Conservation (phyloP, 1,140 invertebrate species). For the Drosophila insularis region DNA sequence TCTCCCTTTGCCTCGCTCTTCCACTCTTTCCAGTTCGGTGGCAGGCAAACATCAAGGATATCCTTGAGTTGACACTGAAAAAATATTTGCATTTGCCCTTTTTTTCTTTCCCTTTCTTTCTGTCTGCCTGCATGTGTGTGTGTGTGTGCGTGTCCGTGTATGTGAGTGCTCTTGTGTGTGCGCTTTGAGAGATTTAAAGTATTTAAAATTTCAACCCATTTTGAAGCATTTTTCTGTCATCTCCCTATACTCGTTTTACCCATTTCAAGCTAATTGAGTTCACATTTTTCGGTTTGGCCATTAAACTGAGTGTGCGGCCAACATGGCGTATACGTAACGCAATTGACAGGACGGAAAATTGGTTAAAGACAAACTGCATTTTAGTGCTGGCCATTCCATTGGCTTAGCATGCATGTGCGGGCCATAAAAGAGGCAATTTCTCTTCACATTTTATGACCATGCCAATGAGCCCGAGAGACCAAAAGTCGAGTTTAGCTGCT, state of each 20-base stretch:
- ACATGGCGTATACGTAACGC: constrained; percentile 24
- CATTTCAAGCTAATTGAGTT: constrained; percentile 2
- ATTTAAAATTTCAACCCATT: constrained; percentile 7
- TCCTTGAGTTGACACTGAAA: constrained; percentile 75
- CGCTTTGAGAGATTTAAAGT: constrained; percentile 3
- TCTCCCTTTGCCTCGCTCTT: no score
- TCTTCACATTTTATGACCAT: not conserved
- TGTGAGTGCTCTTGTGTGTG: constrained; percentile 2
- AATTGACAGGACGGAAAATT: constrained; percentile 5
- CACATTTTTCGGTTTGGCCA: constrained; percentile 8
- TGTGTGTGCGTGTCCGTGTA: constrained; percentile 1
- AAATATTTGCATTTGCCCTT: constrained; percentile 62
- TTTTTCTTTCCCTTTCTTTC: constrained; percentile 14
- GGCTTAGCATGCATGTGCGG: not conserved
- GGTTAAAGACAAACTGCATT: constrained; percentile 13
- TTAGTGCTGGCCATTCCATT: constrained; percentile 21
- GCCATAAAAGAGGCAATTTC: constrained; percentile 7
- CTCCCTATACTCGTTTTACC: not conserved
- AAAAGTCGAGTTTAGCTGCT: constrained; percentile 2
- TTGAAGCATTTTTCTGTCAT: not conserved
- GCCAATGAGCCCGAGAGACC: not conserved
- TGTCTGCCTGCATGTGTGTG: constrained; percentile 2
- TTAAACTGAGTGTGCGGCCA: constrained; percentile 8
- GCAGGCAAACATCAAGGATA: constrained; percentile 70
- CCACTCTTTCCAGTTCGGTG: constrained; percentile 18